These are phyloP conservation scores for Ctenoplectra terminalis DNA, from an alignment of 1,140 invertebrate species.

Conservation along the genomic window DNA sequence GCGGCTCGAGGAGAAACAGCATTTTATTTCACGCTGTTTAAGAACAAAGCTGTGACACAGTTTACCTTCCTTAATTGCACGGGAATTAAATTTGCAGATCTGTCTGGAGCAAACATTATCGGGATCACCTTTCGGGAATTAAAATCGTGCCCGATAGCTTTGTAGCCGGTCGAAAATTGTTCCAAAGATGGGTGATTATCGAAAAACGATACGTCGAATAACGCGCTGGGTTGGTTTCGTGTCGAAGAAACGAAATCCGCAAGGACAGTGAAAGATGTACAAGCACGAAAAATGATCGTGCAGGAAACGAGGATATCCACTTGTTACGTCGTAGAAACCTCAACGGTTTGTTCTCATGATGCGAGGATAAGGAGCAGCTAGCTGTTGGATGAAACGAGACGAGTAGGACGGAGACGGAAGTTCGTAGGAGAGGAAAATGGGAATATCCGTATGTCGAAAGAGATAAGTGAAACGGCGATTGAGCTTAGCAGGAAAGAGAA, in stretches of 20 bases:
- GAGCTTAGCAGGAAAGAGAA: constrained; percentile 53
- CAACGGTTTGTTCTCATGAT: constrained; percentile 35
- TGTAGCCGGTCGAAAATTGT: not conserved
- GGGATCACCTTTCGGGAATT: not conserved
- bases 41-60: no score
- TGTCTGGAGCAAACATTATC: not conserved
- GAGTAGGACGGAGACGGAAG: constrained; percentile 43
- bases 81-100: not conserved
- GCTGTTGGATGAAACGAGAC: constrained; percentile 26
- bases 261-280: constrained; percentile 9
- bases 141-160: not conserved
- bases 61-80: not conserved
- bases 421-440: constrained; percentile 38
- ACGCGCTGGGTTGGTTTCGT: not conserved
- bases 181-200: not conserved
- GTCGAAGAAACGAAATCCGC: not conserved
- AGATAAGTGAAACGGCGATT: constrained; percentile 61
- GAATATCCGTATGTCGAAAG: constrained; percentile 57
- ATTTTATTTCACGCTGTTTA: not conserved
- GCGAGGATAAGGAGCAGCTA: constrained; percentile 34
- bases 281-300: constrained; percentile 44
- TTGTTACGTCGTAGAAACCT: constrained; percentile 71
- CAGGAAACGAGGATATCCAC: constrained; percentile 74
- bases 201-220: constrained; percentile 20
- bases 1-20: not conserved